Evolutionary conservation across 2,888 invertebrate species (phyloP).

Genomic region (Dynastes hyllus): DNA sequence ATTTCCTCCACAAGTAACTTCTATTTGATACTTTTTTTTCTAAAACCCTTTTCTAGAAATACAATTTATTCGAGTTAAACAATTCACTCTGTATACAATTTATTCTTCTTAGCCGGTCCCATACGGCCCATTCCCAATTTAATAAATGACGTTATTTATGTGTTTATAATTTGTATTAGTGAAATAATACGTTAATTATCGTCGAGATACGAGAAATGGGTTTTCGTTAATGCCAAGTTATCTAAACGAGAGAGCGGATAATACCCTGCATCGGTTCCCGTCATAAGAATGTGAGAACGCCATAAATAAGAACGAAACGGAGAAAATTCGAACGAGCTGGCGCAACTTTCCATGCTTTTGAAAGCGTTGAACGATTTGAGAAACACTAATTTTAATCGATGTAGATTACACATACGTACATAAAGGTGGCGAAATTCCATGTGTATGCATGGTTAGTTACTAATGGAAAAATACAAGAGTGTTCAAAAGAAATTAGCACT

Average conservation of each 20-base stretch:
- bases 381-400: background rate
- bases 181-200: constrained; percentile 35
- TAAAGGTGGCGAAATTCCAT: too few relatives aligned
- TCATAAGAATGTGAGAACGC: constrained; percentile 26
- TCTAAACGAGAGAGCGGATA: constrained; percentile 17
- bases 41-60: too few relatives aligned
- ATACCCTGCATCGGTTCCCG: background rate
- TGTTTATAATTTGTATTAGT: constrained; percentile 45
- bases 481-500: too few relatives aligned
- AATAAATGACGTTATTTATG: constrained; percentile 38
- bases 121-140: constrained; percentile 11
- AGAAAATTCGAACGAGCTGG: background rate
- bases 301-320: background rate
- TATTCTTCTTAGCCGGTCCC: background rate
- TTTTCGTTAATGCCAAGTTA: constrained; percentile 3
- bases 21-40: too few relatives aligned
- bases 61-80: too few relatives aligned
- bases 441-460: too few relatives aligned
- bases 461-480: too few relatives aligned
- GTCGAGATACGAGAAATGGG: constrained; percentile 8
- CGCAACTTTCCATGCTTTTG: too few relatives aligned
- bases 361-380: background rate
- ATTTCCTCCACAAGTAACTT: too few relatives aligned
- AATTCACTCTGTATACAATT: background rate
- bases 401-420: too few relatives aligned